These are phyloP conservation scores for Bursaphelenchus okinawaensis DNA, from an alignment of 2,888 invertebrate genomes.

Conservation along the genomic window DNA sequence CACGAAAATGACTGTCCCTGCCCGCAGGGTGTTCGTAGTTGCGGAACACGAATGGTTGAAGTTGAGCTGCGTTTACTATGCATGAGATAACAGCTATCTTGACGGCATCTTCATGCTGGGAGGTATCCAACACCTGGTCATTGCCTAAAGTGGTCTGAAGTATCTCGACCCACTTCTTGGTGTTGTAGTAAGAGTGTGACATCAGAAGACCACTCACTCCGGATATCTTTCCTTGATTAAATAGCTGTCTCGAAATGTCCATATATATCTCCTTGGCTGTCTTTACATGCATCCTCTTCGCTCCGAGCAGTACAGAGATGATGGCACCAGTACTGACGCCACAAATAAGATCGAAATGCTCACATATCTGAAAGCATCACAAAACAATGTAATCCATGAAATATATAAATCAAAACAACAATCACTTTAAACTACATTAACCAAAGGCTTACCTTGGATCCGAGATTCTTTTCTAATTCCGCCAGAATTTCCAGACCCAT, in stretches of 20 bases:
- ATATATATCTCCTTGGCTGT: slow-evolving; percentile 63
- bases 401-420: not conserved
- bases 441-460: slow-evolving; percentile 32
- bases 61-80: slow-evolving; percentile 70
- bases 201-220: slow-evolving; percentile 37
- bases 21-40: slow-evolving; percentile 72
- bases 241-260: slow-evolving; percentile 63
- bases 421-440: not conserved
- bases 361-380: too few relatives aligned
- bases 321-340: slow-evolving; percentile 68
- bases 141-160: slow-evolving; percentile 62
- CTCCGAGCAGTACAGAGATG: slow-evolving; percentile 70
- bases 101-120: slow-evolving; percentile 35
- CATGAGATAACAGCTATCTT: slow-evolving; percentile 75
- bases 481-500: slow-evolving; percentile 76
- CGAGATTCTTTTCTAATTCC: slow-evolving; percentile 67
- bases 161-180: slow-evolving; percentile 74
- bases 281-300: slow-evolving; percentile 64
- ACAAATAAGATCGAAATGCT: slow-evolving; percentile 77
- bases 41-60: slow-evolving; percentile 76
- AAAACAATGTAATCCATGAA: slow-evolving; percentile 1
- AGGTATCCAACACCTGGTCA: slow-evolving; percentile 44
- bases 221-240: slow-evolving; percentile 66
- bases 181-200: slow-evolving; percentile 82
- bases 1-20: slow-evolving; percentile 59